Conservation (phyloP, 2,113 vertebrate species). For the Martes martes region DNA sequence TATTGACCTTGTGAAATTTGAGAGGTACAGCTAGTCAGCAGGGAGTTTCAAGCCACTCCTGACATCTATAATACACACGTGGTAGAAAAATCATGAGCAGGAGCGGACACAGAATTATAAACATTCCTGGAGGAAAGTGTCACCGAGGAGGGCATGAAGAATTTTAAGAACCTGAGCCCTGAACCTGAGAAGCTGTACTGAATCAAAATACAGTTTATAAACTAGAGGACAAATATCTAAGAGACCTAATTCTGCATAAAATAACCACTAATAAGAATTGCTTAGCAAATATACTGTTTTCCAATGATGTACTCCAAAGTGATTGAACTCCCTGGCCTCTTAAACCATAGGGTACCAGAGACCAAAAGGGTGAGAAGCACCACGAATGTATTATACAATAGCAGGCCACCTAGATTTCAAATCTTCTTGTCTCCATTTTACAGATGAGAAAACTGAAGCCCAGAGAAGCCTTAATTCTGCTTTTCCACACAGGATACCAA, state of each 20-base stretch:
- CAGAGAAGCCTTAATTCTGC: background rate
- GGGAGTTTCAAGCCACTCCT: background rate
- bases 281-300: background rate
- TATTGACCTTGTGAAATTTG: background rate
- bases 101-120: background rate
- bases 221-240: background rate
- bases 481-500: background rate
- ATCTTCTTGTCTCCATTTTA: background rate
- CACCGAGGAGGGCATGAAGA: background rate
- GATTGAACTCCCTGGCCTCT: background rate
- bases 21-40: background rate
- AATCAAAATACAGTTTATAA: background rate
- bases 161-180: background rate
- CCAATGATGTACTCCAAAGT: background rate
- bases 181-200: background rate
- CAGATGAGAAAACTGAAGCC: background rate
- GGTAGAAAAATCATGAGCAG: background rate
- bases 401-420: background rate
- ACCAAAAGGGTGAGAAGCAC: background rate
- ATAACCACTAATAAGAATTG: background rate
- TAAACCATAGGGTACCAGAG: fast-evolving
- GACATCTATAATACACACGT: background rate
- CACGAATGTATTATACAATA: background rate
- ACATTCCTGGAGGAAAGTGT: background rate
- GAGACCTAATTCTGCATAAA: background rate